Base-by-base conservation (phyloP, 2,797 vertebrate genomes). In the Salmo trutta region DNA sequence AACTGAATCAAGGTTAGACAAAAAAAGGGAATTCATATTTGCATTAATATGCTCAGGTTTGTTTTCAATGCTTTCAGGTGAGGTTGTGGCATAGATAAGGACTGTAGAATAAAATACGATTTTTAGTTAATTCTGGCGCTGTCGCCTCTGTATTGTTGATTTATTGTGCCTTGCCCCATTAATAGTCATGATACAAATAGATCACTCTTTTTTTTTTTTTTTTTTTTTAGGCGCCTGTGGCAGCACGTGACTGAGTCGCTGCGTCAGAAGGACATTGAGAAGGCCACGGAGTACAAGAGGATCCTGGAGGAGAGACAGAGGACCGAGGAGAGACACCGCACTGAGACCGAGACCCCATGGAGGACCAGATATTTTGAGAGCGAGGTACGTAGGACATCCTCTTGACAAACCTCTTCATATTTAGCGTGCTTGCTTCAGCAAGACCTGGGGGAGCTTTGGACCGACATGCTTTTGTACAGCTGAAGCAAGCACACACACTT, bases 281-380 rank as follows among this genome's bases (percentile, higher is more conserved):
- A 97, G 81, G 98, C 98, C 80, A 99, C 98, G 0, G 97, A 99
- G 84, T 97, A 99, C 93, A 99, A 99, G 84, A 91, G 95, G 78
- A 88, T 95, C 41, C 95, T 99, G 66, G 98, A 99, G 81, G 97
- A 99, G 72, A 89, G 94, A 33, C 98, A 99, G 92, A 92, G 98
- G 83, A 93, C 94, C 0, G 98, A 99, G 83, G 97, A 98, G 90
- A 93, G 97, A 62, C 95, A 95, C 83, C 97, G 98, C 1, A 87
- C 84, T 0, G 98, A 99, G 90, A 97, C 96, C 0, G 95, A 96
- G 80, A 95, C 95, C 0, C 79, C 92, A 0, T 99, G 98, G 97
- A 94, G 95, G 88, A 98, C 98, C 77, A 96, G 96, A 84, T 96
- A 97, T 84, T 99, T 99, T 69, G 89, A 95, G 64, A 96, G 93